Evolutionary conservation across 1,140 invertebrate genomes (phyloP).

Genomic region (Amphibalanus amphitrite): DNA sequence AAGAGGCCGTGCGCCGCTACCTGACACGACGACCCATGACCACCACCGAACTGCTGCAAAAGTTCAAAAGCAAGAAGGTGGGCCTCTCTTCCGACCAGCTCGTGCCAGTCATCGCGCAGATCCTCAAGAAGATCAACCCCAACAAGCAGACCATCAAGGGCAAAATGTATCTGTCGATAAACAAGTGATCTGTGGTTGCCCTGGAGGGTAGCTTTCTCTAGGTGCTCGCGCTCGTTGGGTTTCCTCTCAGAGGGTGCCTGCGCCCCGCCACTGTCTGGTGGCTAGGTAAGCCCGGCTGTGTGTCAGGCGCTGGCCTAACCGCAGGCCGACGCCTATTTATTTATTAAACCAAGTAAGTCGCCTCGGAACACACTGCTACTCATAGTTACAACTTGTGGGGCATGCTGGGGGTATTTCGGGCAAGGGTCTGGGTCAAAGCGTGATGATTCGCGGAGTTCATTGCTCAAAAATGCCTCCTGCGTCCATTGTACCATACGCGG

Average conservation of each 20-base stretch:
- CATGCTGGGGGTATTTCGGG: too few relatives aligned
- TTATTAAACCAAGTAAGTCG: too few relatives aligned
- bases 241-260: not conserved
- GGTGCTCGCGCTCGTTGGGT: not conserved
- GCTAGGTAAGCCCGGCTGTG: too few relatives aligned
- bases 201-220: not conserved
- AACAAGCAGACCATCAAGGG: constrained; percentile 79
- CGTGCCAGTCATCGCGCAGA: constrained; percentile 81
- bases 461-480: too few relatives aligned
- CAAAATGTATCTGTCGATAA: constrained; percentile 83
- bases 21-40: constrained; percentile 90
- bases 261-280: not conserved
- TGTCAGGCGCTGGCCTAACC: too few relatives aligned
- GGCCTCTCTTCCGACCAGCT: constrained; percentile 67
- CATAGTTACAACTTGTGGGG: too few relatives aligned
- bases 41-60: constrained; percentile 78
- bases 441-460: too few relatives aligned
- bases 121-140: constrained; percentile 87
- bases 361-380: too few relatives aligned
- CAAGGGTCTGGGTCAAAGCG: too few relatives aligned
- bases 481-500: too few relatives aligned
- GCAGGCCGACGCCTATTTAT: not conserved
- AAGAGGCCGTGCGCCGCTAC: constrained; percentile 83
- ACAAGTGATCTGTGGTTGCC: constrained; percentile 18
- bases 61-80: constrained; percentile 87